A percentile compares a stretch with the other conserved stretches of the same genome.
These are phyloP conservation scores for Myiotriccus ornatus DNA, from an alignment of 2,797 vertebrate species.

Conservation along the genomic window DNA sequence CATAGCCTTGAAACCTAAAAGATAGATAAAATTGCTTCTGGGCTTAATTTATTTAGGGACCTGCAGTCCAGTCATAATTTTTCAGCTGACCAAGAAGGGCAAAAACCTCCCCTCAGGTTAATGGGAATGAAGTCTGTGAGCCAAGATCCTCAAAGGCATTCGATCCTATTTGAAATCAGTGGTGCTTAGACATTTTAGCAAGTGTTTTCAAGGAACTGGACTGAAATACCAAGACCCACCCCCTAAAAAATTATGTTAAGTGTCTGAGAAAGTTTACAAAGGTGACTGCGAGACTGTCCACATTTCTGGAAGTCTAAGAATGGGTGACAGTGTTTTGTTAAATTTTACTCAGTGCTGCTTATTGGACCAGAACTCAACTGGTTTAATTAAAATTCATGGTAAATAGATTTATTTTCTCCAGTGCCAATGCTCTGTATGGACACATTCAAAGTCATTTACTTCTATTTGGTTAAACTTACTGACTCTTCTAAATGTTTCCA, in stretches of 20 bases:
- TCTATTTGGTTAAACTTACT: conserved; percentile 47
- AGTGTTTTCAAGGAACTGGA: background rate
- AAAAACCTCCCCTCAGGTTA: background rate
- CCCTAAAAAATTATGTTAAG: background rate
- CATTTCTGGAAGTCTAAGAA: background rate
- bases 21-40: background rate
- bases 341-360: background rate
- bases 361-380: background rate
- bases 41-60: background rate
- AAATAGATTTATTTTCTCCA: conserved; percentile 15
- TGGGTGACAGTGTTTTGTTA: background rate
- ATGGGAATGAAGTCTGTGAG: background rate
- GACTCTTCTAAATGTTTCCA: conserved; percentile 62
- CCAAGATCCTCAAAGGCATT: background rate
- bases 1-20: background rate
- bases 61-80: background rate
- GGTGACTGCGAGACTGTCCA: background rate
- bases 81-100: background rate
- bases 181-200: background rate
- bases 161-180: background rate
- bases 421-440: background rate
- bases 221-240: background rate
- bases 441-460: conserved; percentile 23
- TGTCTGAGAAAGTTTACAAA: background rate
- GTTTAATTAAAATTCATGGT: conserved; percentile 33